These are phyloP conservation scores for Drosophila yooni DNA, from an alignment of 2,888 invertebrate species.

Conservation along the genomic window DNA sequence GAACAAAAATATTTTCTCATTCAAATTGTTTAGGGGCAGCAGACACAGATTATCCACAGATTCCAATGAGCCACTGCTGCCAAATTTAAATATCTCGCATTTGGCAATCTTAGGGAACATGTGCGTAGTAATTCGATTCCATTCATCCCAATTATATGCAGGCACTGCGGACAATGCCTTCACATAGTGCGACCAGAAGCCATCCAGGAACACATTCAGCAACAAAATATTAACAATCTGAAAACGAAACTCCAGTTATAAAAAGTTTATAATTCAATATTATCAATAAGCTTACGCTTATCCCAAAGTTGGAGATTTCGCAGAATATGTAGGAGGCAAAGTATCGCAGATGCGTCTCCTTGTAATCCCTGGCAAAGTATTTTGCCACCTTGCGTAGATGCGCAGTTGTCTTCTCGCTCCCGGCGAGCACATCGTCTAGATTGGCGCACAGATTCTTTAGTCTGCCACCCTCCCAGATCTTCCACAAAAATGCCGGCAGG, in stretches of 20 bases:
- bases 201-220: slow-evolving; percentile 81
- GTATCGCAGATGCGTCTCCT: slow-evolving; percentile 85
- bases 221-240: slow-evolving; percentile 81
- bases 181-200: slow-evolving; percentile 82
- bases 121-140: slow-evolving; percentile 82
- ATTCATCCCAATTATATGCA: slow-evolving; percentile 76
- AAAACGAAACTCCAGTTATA: background rate
- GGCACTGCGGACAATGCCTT: slow-evolving; percentile 79
- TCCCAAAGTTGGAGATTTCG: slow-evolving; percentile 90
- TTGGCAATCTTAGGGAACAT: slow-evolving; percentile 90
- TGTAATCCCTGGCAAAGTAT: slow-evolving; percentile 80
- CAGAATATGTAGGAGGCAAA: slow-evolving; percentile 89
- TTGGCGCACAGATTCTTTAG: slow-evolving; percentile 81
- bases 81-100: slow-evolving; percentile 94
- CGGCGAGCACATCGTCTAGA: slow-evolving; percentile 71
- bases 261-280: background rate
- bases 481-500: slow-evolving; percentile 84
- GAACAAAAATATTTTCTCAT: slow-evolving; percentile 91
- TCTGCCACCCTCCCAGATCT: slow-evolving; percentile 85
- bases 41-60: slow-evolving; percentile 91
- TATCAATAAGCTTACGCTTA: slow-evolving; percentile 87
- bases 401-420: slow-evolving; percentile 60
- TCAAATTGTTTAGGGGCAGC: slow-evolving; percentile 91
- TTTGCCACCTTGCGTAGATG: slow-evolving; percentile 69
- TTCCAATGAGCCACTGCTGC: slow-evolving; percentile 92